phyloP scores from a whole-genome alignment of 1,140 invertebrate species.

The Argopecten irradians region DNA sequence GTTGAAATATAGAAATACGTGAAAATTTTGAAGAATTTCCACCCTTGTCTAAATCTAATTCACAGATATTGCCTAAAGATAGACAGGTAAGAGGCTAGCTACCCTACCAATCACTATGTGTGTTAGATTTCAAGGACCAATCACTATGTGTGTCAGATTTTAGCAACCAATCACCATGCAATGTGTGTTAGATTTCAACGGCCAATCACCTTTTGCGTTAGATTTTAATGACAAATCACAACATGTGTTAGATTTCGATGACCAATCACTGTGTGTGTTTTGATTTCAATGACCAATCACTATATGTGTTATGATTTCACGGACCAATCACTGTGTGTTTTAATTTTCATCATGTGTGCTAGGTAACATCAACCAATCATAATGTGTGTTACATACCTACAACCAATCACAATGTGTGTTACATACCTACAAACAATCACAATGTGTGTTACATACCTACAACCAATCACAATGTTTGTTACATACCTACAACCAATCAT shows the following conservation, averaged over 20 bases:
- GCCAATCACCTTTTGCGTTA: background rate
- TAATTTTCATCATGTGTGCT: background rate
- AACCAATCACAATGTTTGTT: background rate
- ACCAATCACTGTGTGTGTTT: background rate
- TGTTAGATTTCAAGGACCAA: background rate
- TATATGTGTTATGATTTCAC: too few species aligned
- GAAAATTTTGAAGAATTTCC: background rate
- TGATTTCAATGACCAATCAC: background rate
- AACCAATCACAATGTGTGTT: background rate
- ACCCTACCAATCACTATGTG: background rate
- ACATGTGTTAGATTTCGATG: too few species aligned
- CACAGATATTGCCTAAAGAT: slow-evolving; percentile 39
- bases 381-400: too few species aligned
- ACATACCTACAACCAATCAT: background rate
- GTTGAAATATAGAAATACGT: background rate
- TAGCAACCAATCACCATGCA: background rate
- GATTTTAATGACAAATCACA: background rate
- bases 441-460: background rate
- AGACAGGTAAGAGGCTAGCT: slow-evolving; percentile 36
- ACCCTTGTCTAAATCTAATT: slow-evolving; percentile 20
- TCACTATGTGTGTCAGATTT: too few species aligned
- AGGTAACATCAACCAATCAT: background rate
- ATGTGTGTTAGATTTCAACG: background rate
- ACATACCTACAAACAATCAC: too few species aligned
- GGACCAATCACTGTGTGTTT: background rate